Base-by-base conservation (phyloP, 35 echinoderm and acorn worm species). In the Lytechinus variegatus region DNA sequence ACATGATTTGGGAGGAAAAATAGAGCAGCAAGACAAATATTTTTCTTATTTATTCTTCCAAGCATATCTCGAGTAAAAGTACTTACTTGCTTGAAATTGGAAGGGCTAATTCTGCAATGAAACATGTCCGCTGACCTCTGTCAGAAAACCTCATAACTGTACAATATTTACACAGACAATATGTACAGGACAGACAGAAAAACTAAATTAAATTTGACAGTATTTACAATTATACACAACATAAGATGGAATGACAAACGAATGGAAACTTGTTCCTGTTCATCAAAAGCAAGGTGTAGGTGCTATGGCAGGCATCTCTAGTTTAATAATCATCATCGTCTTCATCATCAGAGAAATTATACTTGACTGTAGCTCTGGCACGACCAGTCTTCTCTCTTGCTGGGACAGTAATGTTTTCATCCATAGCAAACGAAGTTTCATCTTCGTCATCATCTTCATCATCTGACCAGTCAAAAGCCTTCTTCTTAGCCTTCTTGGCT, bases 271-370 rank as follows among this genome's bases (percentile, higher is more conserved):
- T 12, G 9, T 7, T 60, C 9, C 57, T 60, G 1, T 10, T 60
- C 2, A 16, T 12, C 57, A 9, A 60, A 44, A 44, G 33, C 33
- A 52, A 52, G 13, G 28, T 28, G 9, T 11, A 52, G 4, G 88
- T 16, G 52, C 9, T 13, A n/a, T 52, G 88, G 88, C 27, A 29
- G 8, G n/a, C 27, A 33, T 8, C 33, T 28, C 6, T 9, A 21
- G 52, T 14, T 27, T 90, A 90, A 54, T 52, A 90, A 21, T 97
- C 89, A 55, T 55, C 53, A 54, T 95, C 96, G 27, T 89, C 91
- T n/a, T 97, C 96, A 19, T 52, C 94, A 66, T 98, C 97, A 12
- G 53, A 96, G 96, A 96, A 98, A 53, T 96, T 97, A 72, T 98
- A 98, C 61, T 98, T 97, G 60, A 98, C 96, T 28, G 97, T 6